Percentiles rank a stretch among this genome's conserved stretches.
phyloP scores from a whole-genome alignment of 2,797 vertebrate species.

The Rhabdophis nuchalis region DNA sequence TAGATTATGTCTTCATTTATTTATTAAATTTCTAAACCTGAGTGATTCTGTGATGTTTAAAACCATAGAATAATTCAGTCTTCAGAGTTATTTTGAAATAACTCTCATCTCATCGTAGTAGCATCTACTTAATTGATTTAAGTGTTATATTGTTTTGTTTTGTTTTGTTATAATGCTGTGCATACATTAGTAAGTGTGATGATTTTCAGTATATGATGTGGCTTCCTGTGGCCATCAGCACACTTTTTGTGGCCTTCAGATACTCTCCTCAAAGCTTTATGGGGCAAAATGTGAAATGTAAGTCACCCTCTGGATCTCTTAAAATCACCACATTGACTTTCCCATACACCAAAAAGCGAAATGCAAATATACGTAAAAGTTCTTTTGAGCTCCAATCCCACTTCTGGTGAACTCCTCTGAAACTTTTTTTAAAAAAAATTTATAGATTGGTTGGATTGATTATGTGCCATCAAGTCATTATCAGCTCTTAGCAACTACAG shows the following conservation, averaged over 20 bases:
- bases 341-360: neutral
- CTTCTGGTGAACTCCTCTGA: neutral
- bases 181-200: neutral
- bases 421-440: neutral
- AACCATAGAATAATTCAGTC: neutral
- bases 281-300: neutral
- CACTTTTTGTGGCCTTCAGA: neutral
- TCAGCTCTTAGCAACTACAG: neutral
- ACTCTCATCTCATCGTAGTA: neutral
- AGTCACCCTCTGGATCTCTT: neutral
- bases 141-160: neutral
- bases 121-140: neutral
- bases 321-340: neutral
- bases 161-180: neutral
- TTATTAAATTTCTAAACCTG: neutral
- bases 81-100: neutral
- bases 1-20: neutral
- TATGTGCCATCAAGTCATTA: neutral
- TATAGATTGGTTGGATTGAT: neutral
- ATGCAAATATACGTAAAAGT: neutral
- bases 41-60: neutral
- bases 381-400: neutral
- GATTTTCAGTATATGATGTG: neutral
- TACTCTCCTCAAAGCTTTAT: neutral
- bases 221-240: neutral